These are phyloP conservation scores for Campoplex nolae DNA, from an alignment of 2,888 invertebrate genomes.

Conservation along the genomic window DNA sequence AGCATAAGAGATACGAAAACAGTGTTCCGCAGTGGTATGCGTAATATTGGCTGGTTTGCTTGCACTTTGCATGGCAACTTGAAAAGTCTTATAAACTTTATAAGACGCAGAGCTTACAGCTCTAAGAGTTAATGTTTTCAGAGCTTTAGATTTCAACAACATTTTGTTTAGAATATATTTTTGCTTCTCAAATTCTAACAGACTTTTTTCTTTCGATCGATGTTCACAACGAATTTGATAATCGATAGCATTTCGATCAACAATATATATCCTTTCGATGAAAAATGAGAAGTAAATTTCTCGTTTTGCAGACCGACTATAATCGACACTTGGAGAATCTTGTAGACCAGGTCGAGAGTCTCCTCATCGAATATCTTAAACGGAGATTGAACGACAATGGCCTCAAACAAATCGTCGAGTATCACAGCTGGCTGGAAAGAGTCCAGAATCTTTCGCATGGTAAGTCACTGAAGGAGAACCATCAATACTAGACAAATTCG, in stretches of 20 bases:
- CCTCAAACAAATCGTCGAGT: constrained; percentile 73
- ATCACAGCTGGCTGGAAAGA: constrained; percentile 77
- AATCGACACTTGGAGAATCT: constrained; percentile 91
- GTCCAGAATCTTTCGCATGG: constrained; percentile 77
- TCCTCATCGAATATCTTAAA: constrained; percentile 86
- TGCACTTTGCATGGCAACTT: constrained; percentile 59
- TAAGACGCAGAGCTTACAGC: constrained; percentile 19
- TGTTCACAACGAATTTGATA: too few relatives aligned
- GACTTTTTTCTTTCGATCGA: neutral
- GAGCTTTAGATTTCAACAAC: constrained; percentile 22
- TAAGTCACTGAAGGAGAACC: constrained; percentile 65
- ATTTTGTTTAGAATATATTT: neutral
- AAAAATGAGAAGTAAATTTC: neutral
- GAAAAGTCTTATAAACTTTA: constrained; percentile 50
- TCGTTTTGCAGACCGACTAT: constrained; percentile 87
- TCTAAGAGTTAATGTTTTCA: constrained; percentile 27
- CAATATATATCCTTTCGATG: neutral
- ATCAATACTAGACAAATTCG: constrained; percentile 17
- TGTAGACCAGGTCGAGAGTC: constrained; percentile 86
- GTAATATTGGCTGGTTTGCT: constrained; percentile 13
- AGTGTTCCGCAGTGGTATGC: constrained; percentile 8
- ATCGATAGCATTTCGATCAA: too few relatives aligned
- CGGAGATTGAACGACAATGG: constrained; percentile 75
- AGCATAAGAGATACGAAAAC: constrained; percentile 60
- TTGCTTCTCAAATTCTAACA: neutral